phyloP scores from a whole-genome alignment of 2,888 invertebrate genomes.

The Neoscelio sp. region DNA sequence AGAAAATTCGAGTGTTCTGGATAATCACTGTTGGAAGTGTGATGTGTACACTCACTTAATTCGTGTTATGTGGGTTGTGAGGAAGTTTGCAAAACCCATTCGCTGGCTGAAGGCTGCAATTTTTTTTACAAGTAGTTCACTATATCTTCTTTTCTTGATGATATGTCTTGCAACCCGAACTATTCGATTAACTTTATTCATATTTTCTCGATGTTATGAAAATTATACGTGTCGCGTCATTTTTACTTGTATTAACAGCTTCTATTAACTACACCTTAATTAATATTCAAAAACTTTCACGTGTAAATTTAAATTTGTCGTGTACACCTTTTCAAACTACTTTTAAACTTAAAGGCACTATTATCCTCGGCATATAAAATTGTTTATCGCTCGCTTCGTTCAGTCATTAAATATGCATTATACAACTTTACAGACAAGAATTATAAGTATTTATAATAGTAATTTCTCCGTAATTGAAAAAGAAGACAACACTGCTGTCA shows the following conservation, averaged over 20 bases:
- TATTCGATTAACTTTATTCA: no score
- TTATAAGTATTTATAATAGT: constrained; percentile 17
- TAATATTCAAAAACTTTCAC: constrained; percentile 64
- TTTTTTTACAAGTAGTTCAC: no score
- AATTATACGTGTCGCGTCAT: constrained; percentile 42
- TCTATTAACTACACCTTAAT: constrained; percentile 43
- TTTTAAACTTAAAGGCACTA: constrained; percentile 29
- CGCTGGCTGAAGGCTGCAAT: no score
- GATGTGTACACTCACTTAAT: neutral
- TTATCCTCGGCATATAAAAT: constrained; percentile 25
- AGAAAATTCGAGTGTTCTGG: no score
- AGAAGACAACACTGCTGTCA: constrained; percentile 51
- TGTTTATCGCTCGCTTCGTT: constrained; percentile 32
- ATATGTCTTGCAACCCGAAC: no score
- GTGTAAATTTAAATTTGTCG: constrained; percentile 32
- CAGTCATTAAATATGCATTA: constrained; percentile 41
- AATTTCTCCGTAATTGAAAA: constrained; percentile 39
- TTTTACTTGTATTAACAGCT: constrained; percentile 46
- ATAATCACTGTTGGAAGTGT: neutral
- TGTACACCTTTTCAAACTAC: constrained; percentile 27
- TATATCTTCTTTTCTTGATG: no score
- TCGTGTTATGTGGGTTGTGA: constrained; percentile 17
- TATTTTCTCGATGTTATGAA: constrained; percentile 59
- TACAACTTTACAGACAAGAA: constrained; percentile 15
- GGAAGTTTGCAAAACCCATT: no score